These are phyloP conservation scores for Psittacula echo DNA, from an alignment of 2,797 vertebrate genomes.

Conservation along the genomic window DNA sequence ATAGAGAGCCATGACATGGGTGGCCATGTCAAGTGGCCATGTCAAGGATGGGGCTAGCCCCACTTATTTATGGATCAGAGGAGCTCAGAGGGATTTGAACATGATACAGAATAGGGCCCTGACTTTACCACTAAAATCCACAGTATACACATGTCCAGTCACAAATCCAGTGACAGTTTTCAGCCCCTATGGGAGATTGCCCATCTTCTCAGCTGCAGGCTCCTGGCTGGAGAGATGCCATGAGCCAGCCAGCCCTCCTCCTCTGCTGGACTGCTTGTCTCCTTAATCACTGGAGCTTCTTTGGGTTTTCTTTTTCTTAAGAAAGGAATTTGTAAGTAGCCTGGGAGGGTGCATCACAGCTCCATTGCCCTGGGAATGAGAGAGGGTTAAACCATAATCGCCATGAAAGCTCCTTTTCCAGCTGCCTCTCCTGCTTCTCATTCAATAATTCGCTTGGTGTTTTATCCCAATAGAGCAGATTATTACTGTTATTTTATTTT, in stretches of 20 bases:
- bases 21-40: neutral
- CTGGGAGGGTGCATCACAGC: neutral
- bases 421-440: slow-evolving; percentile 51
- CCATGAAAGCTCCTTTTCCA: slow-evolving; percentile 56
- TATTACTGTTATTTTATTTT: slow-evolving; percentile 76
- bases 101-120: neutral
- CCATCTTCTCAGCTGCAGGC: fast-evolving
- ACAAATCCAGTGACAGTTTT: neutral
- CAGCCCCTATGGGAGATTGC: neutral
- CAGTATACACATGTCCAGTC: fast-evolving
- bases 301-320: neutral
- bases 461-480: slow-evolving; percentile 72
- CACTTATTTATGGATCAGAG: neutral
- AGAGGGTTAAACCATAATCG: neutral
- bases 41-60: neutral
- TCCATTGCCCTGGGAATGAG: slow-evolving; percentile 46
- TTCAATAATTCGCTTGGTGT: slow-evolving; percentile 69
- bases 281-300: neutral
- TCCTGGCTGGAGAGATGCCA: neutral
- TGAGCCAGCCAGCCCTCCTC: fast-evolving
- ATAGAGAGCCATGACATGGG: neutral
- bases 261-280: neutral
- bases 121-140: neutral
- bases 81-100: neutral
- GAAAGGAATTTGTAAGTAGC: neutral